Evolutionary conservation across 2,888 invertebrate species (phyloP).

Genomic region (Lepidochrysops patricia): DNA sequence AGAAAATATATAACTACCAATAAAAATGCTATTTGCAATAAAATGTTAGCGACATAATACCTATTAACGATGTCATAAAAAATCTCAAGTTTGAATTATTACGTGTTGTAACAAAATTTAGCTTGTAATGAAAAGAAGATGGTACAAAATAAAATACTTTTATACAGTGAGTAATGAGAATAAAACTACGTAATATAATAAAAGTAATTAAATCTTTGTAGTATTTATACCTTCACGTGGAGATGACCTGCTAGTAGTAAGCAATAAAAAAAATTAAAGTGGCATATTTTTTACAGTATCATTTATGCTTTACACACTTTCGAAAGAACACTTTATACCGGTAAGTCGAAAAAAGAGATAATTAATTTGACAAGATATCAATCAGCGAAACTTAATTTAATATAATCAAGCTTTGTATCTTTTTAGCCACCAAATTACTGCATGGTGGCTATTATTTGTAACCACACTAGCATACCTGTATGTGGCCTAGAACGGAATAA

Average conservation of each 20-base stretch:
- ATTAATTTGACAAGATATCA: too few species aligned
- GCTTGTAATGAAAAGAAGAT: not conserved
- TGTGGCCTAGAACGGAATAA: conserved; percentile 36
- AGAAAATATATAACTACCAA: not conserved
- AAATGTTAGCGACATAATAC: not conserved
- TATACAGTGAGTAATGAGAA: not conserved
- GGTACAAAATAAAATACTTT: not conserved
- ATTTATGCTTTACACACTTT: not conserved
- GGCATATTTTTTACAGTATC: not conserved
- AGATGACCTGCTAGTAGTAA: too few species aligned
- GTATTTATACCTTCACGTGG: too few species aligned
- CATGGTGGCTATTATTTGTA: conserved; percentile 37
- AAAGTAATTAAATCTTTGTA: too few species aligned
- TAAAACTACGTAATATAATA: not conserved
- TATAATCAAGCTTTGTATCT: not conserved
- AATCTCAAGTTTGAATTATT: not conserved
- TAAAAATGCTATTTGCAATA: not conserved
- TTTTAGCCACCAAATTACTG: conserved; percentile 37
- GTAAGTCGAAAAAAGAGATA: not conserved
- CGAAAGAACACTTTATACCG: not conserved
- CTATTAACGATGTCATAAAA: not conserved
- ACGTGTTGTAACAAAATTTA: not conserved
- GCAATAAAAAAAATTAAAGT: too few species aligned
- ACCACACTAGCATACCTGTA: conserved; percentile 39
- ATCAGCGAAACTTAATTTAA: not conserved